phyloP scores from a whole-genome alignment of 2,888 invertebrate genomes.

The Troides oblongomaculatus region DNA sequence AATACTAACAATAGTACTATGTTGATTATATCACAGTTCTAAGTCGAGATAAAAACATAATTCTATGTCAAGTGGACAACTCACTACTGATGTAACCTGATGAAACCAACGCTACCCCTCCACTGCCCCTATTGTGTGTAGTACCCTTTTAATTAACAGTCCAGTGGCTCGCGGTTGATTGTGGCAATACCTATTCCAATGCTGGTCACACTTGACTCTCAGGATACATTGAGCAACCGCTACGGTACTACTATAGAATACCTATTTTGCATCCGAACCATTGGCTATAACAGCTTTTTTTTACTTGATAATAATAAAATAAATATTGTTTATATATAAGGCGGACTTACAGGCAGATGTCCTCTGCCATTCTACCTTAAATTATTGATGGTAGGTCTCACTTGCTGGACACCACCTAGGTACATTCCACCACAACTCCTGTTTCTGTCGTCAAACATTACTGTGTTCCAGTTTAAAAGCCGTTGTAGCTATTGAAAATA shows the following conservation, averaged over 20 bases:
- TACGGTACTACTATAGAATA: background rate
- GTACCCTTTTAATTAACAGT: conserved; percentile 23
- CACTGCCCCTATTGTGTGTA: background rate
- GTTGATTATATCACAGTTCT: background rate
- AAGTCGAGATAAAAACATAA: background rate
- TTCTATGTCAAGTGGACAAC: background rate
- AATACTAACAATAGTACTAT: too few relatives aligned
- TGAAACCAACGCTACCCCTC: conserved; percentile 1
- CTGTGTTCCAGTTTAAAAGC: too few relatives aligned
- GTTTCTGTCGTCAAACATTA: too few relatives aligned
- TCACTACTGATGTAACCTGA: background rate
- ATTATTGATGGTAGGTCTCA: too few relatives aligned
- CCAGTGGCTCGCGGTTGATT: conserved; percentile 4
- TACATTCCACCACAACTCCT: too few relatives aligned
- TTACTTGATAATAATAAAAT: background rate
- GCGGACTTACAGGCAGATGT: too few relatives aligned
- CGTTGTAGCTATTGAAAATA: too few relatives aligned
- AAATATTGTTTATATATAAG: background rate
- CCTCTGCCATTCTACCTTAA: too few relatives aligned
- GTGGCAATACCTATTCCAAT: conserved; percentile 1
- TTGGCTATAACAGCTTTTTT: background rate
- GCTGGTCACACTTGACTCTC: background rate
- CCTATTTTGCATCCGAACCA: background rate
- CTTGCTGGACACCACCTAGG: too few relatives aligned
- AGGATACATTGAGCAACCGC: conserved; percentile 7